phyloP scores from a whole-genome alignment of 2,888 invertebrate genomes.

The Drosophila setosimentum region DNA sequence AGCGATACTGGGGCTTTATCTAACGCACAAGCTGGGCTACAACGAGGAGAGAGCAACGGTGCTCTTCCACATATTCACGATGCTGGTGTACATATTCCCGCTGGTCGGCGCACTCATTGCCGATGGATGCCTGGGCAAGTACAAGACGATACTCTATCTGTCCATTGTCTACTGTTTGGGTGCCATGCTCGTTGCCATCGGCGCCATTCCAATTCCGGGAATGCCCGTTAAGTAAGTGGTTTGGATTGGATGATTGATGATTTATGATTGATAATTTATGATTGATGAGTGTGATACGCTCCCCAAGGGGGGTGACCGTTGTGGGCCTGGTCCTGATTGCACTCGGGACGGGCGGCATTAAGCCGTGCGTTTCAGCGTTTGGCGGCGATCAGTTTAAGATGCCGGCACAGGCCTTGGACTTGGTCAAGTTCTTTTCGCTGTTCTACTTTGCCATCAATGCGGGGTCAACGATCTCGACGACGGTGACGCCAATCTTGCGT shows the following conservation, averaged over 20 bases:
- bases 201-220: conserved; percentile 88
- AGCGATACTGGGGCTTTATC: conserved; percentile 97
- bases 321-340: conserved; percentile 91
- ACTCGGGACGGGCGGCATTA: conserved; percentile 97
- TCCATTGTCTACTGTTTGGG: conserved; percentile 95
- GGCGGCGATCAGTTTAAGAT: conserved; percentile 97
- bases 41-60: conserved; percentile 91
- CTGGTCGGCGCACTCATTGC: conserved; percentile 96
- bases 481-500: conserved; percentile 94
- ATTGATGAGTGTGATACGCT: not conserved
- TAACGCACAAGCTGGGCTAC: conserved; percentile 91
- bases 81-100: conserved; percentile 89
- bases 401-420: conserved; percentile 91
- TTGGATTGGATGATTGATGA: not conserved
- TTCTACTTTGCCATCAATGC: conserved; percentile 98
- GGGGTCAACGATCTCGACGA: conserved; percentile 95
- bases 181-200: conserved; percentile 90
- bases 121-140: conserved; percentile 96
- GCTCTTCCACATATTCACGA: conserved; percentile 94
- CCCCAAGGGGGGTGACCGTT: conserved; percentile 87
- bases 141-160: conserved; percentile 92
- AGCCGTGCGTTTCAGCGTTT: conserved; percentile 97
- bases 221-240: conserved; percentile 86
- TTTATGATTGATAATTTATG: too few species aligned
- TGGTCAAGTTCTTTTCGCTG: conserved; percentile 95